A percentile compares a stretch with the other conserved stretches of the same genome.
phyloP scores from a whole-genome alignment of 2,797 vertebrate species.

The Clarias pachynema region DNA sequence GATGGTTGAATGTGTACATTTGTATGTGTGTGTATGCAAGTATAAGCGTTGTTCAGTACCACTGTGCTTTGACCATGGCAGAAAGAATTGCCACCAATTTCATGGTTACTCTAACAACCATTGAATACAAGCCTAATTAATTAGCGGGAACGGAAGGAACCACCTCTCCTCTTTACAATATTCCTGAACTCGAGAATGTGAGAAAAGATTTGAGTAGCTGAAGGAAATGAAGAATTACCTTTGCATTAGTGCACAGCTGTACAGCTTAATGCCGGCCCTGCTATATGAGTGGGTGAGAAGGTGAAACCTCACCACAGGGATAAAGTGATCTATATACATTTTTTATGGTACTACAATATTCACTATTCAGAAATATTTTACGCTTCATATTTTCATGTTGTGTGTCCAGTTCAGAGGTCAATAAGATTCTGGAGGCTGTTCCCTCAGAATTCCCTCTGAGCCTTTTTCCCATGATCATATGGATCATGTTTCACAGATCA shows the following conservation, averaged over 20 bases:
- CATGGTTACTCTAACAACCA: slow-evolving; percentile 21
- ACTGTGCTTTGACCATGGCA: background rate
- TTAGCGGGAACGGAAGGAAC: slow-evolving; percentile 22
- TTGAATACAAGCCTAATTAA: slow-evolving; percentile 19
- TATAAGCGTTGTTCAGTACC: background rate
- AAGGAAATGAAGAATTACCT: slow-evolving; percentile 34
- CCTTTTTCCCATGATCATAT: slow-evolving; percentile 2
- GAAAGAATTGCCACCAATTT: slow-evolving; percentile 35
- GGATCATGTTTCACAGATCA: slow-evolving; percentile 5
- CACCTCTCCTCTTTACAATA: background rate
- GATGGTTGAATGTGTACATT: background rate
- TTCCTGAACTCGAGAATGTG: background rate
- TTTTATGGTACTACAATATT: background rate
- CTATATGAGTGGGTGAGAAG: background rate
- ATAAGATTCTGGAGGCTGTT: slow-evolving; percentile 3
- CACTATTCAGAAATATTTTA: background rate
- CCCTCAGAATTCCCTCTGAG: background rate
- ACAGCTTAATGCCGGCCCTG: slow-evolving; percentile 5
- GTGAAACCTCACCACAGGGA: slow-evolving; percentile 5
- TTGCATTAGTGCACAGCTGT: slow-evolving; percentile 30
- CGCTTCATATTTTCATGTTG: background rate
- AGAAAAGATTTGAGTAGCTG: background rate
- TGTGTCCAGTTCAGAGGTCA: background rate
- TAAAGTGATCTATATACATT: background rate
- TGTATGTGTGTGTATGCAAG: slow-evolving; percentile 1